These are phyloP conservation scores for Linurgus olivaceus DNA, from an alignment of 2,797 vertebrate species.

Conservation along the genomic window DNA sequence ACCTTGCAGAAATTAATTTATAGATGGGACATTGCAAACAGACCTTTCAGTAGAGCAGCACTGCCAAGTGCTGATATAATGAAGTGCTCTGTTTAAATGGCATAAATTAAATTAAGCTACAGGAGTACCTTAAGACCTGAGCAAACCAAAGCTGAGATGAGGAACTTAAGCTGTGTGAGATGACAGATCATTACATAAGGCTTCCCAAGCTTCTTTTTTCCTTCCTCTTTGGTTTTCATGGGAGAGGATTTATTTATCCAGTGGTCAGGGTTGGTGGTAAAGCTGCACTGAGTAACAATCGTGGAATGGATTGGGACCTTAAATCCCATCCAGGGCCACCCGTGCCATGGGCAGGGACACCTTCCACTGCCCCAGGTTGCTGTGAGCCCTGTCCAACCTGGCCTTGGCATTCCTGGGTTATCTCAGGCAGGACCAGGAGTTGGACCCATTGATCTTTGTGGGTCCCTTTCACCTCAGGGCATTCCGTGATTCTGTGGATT, in stretches of 20 bases:
- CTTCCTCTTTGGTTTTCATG: not conserved
- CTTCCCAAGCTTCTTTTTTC: not conserved
- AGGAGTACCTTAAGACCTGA: not conserved
- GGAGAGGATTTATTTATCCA: not conserved
- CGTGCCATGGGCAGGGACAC: not conserved
- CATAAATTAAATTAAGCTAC: constrained; percentile 54
- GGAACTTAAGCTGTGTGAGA: not conserved
- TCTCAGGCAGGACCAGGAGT: not conserved
- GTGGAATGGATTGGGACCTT: not conserved
- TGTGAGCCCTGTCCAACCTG: accelerated
- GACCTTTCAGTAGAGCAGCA: not conserved
- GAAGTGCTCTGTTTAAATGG: constrained; percentile 51
- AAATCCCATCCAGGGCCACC: not conserved
- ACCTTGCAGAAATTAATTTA: constrained; percentile 6
- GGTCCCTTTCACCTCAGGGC: not conserved
- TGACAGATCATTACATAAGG: not conserved
- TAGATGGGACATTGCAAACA: constrained; percentile 9
- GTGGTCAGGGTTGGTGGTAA: not conserved
- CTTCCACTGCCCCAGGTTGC: not conserved
- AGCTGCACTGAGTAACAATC: not conserved
- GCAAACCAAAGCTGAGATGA: constrained; percentile 24
- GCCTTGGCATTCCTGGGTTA: not conserved
- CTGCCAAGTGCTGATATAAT: constrained; percentile 8
- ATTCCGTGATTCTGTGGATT: not conserved
- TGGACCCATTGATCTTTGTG: not conserved